These are phyloP conservation scores for Galeopterus variegatus DNA, from an alignment of 2,113 vertebrate genomes.

Conservation along the genomic window DNA sequence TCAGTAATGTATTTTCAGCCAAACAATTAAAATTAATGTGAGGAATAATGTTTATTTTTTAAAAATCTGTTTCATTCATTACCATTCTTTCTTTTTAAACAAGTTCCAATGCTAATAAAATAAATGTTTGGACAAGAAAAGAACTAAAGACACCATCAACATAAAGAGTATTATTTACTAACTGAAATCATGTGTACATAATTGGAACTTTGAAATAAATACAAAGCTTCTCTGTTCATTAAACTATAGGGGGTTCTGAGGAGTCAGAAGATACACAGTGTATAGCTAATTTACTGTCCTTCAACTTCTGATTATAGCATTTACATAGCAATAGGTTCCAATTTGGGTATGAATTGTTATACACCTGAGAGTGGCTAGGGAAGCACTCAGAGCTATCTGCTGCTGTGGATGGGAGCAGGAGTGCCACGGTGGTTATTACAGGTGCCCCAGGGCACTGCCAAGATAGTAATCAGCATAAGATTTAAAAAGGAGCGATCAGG, in stretches of 20 bases:
- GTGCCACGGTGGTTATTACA: background rate
- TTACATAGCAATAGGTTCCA: constrained; percentile 11
- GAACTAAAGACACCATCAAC: background rate
- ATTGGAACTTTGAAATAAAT: constrained; percentile 27
- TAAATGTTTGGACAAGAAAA: background rate
- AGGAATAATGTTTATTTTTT: background rate
- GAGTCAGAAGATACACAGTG: background rate
- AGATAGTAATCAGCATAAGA: background rate
- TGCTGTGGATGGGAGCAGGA: no score
- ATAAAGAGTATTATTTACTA: constrained; percentile 12
- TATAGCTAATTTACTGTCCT: background rate
- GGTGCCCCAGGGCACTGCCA: background rate
- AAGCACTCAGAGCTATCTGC: background rate
- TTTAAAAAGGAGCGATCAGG: background rate
- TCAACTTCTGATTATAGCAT: background rate
- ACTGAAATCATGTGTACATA: background rate
- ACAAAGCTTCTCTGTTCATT: constrained; percentile 6
- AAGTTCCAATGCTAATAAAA: background rate
- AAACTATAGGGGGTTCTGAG: background rate
- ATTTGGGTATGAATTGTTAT: background rate
- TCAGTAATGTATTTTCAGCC: constrained; percentile 22
- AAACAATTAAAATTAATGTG: constrained; percentile 50
- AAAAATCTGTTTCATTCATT: background rate
- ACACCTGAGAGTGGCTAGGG: background rate
- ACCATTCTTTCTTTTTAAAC: constrained; percentile 28